Evolutionary conservation across 92 coral and sea anemone genomes (phyloP).

Genomic region (Parazoanthus darwini): DNA sequence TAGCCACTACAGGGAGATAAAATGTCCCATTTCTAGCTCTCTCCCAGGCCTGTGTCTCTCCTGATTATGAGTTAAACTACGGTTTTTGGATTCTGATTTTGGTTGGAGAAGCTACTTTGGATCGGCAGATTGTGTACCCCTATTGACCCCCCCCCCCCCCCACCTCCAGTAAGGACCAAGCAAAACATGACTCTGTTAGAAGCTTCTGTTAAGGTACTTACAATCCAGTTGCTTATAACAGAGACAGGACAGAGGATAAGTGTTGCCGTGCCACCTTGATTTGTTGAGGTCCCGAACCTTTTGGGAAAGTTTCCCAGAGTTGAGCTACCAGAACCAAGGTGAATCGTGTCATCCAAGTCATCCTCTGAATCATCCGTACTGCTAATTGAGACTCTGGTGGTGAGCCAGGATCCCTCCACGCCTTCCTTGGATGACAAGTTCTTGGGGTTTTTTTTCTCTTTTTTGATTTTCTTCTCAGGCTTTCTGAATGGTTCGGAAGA

Average conservation of each 20-base stretch:
- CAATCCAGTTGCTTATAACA: constrained; percentile 91
- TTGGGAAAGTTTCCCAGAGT: not conserved
- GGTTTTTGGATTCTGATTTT: too few relatives aligned
- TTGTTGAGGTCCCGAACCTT: not conserved
- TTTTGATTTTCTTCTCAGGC: constrained; percentile 23
- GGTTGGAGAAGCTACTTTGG: too few relatives aligned
- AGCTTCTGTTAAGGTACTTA: constrained; percentile 34
- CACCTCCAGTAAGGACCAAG: too few relatives aligned
- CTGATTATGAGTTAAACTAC: too few relatives aligned
- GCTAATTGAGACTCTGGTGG: not conserved
- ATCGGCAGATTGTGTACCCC: too few relatives aligned
- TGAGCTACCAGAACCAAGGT: not conserved
- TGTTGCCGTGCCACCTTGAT: constrained; percentile 62
- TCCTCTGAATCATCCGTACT: not conserved
- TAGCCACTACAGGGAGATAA: too few relatives aligned
- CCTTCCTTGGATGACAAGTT: not conserved
- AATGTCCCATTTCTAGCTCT: too few relatives aligned
- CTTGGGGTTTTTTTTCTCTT: constrained; percentile 15
- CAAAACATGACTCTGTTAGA: too few relatives aligned
- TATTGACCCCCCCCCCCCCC: too few relatives aligned
- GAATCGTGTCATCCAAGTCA: not conserved
- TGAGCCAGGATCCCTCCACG: too few relatives aligned
- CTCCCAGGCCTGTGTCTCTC: too few relatives aligned
- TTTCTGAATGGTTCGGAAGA: constrained; percentile 15
- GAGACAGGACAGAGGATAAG: constrained; percentile 84